Percentiles rank a stretch among this genome's conserved stretches.
Evolutionary conservation across 2,113 vertebrate genomes (phyloP).

Genomic region (Saguinus imperator): DNA sequence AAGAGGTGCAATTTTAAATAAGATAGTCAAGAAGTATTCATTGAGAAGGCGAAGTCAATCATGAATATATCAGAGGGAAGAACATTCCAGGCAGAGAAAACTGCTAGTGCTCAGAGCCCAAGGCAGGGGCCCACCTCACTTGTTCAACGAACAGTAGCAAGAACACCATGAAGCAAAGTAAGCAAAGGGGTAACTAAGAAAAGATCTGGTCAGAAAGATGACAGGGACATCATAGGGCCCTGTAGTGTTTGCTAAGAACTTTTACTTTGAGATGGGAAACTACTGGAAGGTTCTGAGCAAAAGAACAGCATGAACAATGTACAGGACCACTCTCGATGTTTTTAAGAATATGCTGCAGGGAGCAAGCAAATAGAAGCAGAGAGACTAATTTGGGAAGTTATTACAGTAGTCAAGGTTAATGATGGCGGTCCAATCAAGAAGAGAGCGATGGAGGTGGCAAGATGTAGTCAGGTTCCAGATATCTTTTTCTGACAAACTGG

Average conservation of each 20-base stretch:
- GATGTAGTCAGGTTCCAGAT: not conserved
- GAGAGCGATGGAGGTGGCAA: not conserved
- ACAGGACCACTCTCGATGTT: not conserved
- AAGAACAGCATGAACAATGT: not conserved
- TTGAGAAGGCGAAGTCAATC: not conserved
- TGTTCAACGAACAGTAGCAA: not conserved
- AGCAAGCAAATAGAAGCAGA: not conserved
- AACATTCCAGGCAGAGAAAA: not conserved
- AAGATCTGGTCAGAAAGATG: not conserved
- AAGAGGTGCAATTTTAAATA: not conserved
- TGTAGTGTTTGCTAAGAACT: not conserved
- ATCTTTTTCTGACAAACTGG: not conserved
- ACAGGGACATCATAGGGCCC: not conserved
- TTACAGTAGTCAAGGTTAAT: not conserved
- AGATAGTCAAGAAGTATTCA: not conserved
- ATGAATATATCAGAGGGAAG: not conserved
- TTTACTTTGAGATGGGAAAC: not conserved
- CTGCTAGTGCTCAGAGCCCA: not conserved
- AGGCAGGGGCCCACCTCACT: not conserved
- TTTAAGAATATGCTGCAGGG: not conserved
- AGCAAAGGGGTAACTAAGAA: not conserved
- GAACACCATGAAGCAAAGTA: not conserved
- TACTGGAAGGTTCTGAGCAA: not conserved
- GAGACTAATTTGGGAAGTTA: not conserved
- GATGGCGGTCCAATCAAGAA: not conserved